A percentile compares a stretch with the other conserved stretches of the same genome.
These are phyloP conservation scores for Acronicta aceris DNA, from an alignment of 2,888 invertebrate species.

Conservation along the genomic window DNA sequence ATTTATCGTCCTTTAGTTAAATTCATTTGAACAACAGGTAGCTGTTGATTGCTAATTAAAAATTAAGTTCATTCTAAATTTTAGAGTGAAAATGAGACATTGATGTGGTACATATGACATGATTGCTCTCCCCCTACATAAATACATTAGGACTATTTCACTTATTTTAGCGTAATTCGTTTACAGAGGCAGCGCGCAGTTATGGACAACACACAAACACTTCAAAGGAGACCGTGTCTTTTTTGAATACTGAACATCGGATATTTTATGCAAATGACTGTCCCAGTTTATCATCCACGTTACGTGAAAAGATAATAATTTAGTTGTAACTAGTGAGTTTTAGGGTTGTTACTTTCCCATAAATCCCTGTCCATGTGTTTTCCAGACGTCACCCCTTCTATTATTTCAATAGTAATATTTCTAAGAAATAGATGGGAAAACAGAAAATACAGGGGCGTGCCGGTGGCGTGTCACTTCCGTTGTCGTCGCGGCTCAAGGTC, in stretches of 20 bases:
- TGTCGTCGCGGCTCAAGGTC: conserved; percentile 12
- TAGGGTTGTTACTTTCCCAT: not conserved
- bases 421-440: not conserved
- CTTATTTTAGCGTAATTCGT: conserved; percentile 14
- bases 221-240: too few species aligned
- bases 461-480: conserved; percentile 1
- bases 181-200: conserved; percentile 4
- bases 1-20: too few species aligned
- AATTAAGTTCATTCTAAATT: too few species aligned
- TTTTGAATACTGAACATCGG: too few species aligned
- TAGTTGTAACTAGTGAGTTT: too few species aligned
- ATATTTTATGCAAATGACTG: too few species aligned
- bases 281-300: too few species aligned
- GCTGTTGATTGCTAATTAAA: too few species aligned
- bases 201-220: too few species aligned
- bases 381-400: not conserved
- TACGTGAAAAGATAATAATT: too few species aligned
- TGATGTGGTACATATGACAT: not conserved
- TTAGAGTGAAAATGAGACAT: too few species aligned
- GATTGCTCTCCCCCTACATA: conserved; percentile 8
- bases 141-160: conserved; percentile 9
- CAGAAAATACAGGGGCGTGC: not conserved
- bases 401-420: not conserved
- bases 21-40: too few species aligned
- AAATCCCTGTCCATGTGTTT: not conserved